Base-by-base conservation (phyloP, 1,140 invertebrate species). In the Drosophila burlai region DNA sequence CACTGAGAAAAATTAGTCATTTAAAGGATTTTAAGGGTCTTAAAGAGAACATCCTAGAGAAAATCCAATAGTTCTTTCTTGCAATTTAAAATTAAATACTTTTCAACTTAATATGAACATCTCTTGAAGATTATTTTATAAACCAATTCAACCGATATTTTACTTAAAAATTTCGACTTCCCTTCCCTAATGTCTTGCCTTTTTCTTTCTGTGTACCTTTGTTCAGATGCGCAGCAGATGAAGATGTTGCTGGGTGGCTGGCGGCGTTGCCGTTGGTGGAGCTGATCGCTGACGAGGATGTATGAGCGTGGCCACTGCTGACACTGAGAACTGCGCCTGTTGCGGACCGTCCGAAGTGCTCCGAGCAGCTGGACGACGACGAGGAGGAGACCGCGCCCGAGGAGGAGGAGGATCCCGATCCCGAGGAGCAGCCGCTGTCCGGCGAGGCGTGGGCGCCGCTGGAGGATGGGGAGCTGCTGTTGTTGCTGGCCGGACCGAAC, bases 401-500 rank as follows among this genome's bases (percentile, higher is more conserved):
- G 26, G 68, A 74, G 46, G 76, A 76, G 49, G 74, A 76, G 58
- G 63, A 64, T 34, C 57, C 55, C 63, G 63, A 26, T 10, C 57
- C 63, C 58, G 63, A 62, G 63, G 79, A 74, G 68, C 85, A 76
- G 46, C 85, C 85, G 68, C 85, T 91, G 71, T 87, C 73, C 76
- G 79, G 64, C 72, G 75, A 77, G 43, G 75, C 57, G 75, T 77
- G 75, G 50, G 75, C 81, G 67, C 80, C 82, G 74, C 72, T 77
- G 59, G 80, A 77, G 45, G 64, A 83, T 60, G 81, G 55, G 60
- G 81, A 76, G 63, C 61, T 59, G 78, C 55, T 65, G 68, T 67
- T 79, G 78, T 74, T 90, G 71, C 85, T 89, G 85, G 85, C 75
- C 74, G 86, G 85, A 91, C 86, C 82, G 52, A 92, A 92, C 77